A percentile compares a stretch with the other conserved stretches of the same genome.
Evolutionary conservation across 2,888 invertebrate species (phyloP).

Genomic region (Ochropleura leucogaster): DNA sequence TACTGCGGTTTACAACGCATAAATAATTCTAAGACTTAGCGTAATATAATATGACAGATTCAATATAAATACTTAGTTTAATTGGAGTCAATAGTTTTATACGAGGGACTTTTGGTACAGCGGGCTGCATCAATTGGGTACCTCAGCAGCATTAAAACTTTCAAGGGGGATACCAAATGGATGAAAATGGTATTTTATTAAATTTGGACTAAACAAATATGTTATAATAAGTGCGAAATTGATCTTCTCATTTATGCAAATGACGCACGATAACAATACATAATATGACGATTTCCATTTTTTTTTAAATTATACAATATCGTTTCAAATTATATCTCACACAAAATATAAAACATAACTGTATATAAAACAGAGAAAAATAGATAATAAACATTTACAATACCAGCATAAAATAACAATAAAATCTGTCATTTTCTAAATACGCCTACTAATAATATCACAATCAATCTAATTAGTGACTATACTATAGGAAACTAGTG

Average conservation of each 20-base stretch:
- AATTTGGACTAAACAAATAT: neutral
- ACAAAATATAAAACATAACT: no score
- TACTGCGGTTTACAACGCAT: constrained; percentile 46
- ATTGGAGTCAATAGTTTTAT: constrained; percentile 25
- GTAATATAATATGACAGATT: constrained; percentile 38
- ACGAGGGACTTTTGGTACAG: neutral
- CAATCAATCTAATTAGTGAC: constrained; percentile 63
- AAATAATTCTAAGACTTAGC: constrained; percentile 48
- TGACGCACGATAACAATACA: no score
- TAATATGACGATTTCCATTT: neutral
- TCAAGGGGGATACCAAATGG: no score
- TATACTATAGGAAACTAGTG: constrained; percentile 52
- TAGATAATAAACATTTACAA: neutral
- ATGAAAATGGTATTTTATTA: neutral
- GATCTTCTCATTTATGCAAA: neutral
- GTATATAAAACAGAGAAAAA: neutral
- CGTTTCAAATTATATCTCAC: neutral
- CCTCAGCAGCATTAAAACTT: no score
- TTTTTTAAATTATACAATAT: neutral
- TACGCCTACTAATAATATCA: constrained; percentile 63
- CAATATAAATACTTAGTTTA: constrained; percentile 21
- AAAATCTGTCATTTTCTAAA: constrained; percentile 43
- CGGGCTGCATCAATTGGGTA: no score
- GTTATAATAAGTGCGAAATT: neutral
- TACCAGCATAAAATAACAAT: neutral